Percentiles rank a stretch among this genome's conserved stretches.
Conservation (phyloP, 2,888 invertebrate species). For the Cephus pygmeus region DNA sequence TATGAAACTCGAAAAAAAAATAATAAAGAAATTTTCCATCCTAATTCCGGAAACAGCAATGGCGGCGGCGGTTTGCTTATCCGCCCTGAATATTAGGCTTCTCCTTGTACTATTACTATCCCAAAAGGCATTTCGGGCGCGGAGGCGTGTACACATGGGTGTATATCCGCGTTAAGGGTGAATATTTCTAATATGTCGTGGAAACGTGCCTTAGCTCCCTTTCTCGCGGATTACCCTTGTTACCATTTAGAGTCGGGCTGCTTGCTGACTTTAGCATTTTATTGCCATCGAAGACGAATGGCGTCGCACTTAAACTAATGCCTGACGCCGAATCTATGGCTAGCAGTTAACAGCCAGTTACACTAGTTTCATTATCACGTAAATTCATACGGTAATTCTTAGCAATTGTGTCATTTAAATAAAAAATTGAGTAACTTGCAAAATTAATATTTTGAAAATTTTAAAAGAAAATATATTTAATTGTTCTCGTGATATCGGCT, state of each 20-base stretch:
- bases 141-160: background rate
- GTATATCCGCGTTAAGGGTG: constrained; percentile 6
- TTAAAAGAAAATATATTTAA: background rate
- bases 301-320: constrained; percentile 15
- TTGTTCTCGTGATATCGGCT: background rate
- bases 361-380: background rate
- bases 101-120: background rate
- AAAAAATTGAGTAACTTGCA: background rate
- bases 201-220: constrained; percentile 20
- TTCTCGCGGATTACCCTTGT: constrained; percentile 20
- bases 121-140: background rate
- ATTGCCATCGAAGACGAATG: constrained; percentile 17
- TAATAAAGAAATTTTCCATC: background rate
- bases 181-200: constrained; percentile 16
- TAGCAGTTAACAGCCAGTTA: background rate
- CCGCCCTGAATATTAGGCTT: background rate
- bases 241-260: constrained; percentile 17
- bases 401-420: background rate
- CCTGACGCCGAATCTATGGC: background rate
- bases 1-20: background rate
- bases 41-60: background rate
- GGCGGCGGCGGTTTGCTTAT: background rate
- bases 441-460: background rate
- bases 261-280: constrained; percentile 19
- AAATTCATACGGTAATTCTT: background rate